These are phyloP conservation scores for Erethizon dorsatum DNA, from an alignment of 2,797 vertebrate species.

Conservation along the genomic window DNA sequence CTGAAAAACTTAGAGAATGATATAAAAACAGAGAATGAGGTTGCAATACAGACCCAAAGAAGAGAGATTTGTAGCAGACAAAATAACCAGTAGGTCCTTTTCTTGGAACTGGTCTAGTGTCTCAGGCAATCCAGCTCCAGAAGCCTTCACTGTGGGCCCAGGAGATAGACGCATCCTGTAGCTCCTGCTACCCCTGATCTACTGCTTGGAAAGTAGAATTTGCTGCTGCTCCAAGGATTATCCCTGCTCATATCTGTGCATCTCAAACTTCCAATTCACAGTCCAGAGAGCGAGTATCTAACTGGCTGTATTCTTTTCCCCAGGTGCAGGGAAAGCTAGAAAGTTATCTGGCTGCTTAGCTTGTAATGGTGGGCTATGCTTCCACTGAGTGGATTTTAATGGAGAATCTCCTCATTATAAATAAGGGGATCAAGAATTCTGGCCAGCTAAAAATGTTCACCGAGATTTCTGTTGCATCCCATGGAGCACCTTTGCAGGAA, in stretches of 20 bases:
- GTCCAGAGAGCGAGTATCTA: neutral
- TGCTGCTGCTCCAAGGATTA: neutral
- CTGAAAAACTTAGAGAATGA: slow-evolving; percentile 19
- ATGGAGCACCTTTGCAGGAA: neutral
- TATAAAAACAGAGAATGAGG: neutral
- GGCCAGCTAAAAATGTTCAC: neutral
- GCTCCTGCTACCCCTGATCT: neutral
- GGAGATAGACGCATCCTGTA: neutral
- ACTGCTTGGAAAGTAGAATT: neutral
- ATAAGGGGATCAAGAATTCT: neutral
- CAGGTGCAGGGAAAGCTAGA: neutral
- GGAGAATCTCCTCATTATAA: neutral
- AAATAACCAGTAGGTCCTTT: too few relatives aligned
- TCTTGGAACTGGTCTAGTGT: neutral
- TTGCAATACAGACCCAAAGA: neutral
- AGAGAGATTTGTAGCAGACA: neutral
- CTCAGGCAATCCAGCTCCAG: neutral
- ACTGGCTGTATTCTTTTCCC: neutral
- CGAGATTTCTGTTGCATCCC: neutral
- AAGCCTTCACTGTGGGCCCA: accelerated
- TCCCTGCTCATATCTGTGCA: neutral
- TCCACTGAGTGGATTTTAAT: neutral
- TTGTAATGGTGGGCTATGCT: neutral
- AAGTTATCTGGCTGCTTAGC: neutral
- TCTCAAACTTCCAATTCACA: neutral